These are phyloP conservation scores for Homarus gammarus DNA, from an alignment of 2,888 invertebrate genomes.

Conservation along the genomic window DNA sequence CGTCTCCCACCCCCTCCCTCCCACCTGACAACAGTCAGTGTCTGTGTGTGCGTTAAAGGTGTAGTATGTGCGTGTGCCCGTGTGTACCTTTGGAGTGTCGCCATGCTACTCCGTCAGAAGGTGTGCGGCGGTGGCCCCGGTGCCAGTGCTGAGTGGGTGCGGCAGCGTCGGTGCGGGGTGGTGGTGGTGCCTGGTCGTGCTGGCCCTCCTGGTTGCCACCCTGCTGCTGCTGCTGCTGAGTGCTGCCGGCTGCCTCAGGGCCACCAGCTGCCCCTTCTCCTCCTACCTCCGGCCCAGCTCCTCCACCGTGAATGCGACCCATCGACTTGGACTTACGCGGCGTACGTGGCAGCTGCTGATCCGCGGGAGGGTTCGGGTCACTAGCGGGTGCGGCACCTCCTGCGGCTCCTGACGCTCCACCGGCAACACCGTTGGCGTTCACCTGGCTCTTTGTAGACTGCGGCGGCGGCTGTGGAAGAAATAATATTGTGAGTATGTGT, in stretches of 20 bases:
- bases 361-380: constrained; percentile 49
- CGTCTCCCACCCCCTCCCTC: not conserved
- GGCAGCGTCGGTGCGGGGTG: constrained; percentile 41
- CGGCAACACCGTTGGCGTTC: constrained; percentile 72
- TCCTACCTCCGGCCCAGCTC: constrained; percentile 65
- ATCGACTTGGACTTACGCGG: constrained; percentile 76
- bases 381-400: constrained; percentile 34
- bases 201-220: constrained; percentile 13
- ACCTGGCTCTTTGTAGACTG: constrained; percentile 58
- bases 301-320: constrained; percentile 75
- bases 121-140: constrained; percentile 74
- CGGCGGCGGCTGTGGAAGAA: constrained; percentile 61
- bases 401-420: constrained; percentile 54
- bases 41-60: not conserved
- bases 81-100: constrained; percentile 76
- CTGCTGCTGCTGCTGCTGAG: constrained; percentile 51
- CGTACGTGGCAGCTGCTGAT: constrained; percentile 68
- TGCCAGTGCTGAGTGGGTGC: constrained; percentile 58
- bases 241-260: constrained; percentile 35
- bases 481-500: not conserved
- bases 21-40: not conserved
- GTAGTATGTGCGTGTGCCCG: constrained; percentile 11
- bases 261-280: constrained; percentile 65
- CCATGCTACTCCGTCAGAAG: constrained; percentile 75
- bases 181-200: constrained; percentile 19